phyloP scores from a whole-genome alignment of 2,113 vertebrate genomes.

The Ellobius talpinus region DNA sequence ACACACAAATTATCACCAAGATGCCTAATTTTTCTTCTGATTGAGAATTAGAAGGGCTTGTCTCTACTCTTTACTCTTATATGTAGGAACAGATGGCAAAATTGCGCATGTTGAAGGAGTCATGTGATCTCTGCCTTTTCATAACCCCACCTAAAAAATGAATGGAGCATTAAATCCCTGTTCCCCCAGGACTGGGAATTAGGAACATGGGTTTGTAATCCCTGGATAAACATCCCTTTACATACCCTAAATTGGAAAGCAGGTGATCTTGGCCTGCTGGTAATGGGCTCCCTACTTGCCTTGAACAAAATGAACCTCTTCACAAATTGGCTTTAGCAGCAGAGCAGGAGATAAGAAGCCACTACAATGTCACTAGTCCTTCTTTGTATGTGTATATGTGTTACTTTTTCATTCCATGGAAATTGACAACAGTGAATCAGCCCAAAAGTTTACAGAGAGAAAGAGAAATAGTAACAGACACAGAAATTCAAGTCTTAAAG shows the following conservation, averaged over 20 bases:
- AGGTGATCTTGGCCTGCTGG: not conserved
- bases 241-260: conserved; percentile 47
- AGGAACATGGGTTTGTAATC: conserved; percentile 54
- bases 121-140: conserved; percentile 7
- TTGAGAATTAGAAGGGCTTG: not conserved
- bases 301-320: conserved; percentile 54
- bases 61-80: not conserved
- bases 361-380: conserved; percentile 63
- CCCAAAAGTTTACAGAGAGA: not conserved
- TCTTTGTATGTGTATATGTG: conserved; percentile 11
- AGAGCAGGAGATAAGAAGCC: conserved; percentile 62
- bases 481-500: not conserved
- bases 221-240: conserved; percentile 71
- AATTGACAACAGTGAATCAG: not conserved
- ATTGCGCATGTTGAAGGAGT: conserved; percentile 69
- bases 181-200: conserved; percentile 64
- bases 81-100: conserved; percentile 63
- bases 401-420: not conserved
- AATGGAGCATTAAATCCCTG: conserved; percentile 68
- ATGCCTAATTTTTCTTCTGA: not conserved
- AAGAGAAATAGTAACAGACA: not conserved
- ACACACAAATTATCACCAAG: not conserved
- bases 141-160: conserved; percentile 77
- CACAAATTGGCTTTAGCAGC: conserved; percentile 50
- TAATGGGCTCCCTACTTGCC: not conserved